phyloP scores from a whole-genome alignment of 1,140 invertebrate species.

The Heliconius congener region DNA sequence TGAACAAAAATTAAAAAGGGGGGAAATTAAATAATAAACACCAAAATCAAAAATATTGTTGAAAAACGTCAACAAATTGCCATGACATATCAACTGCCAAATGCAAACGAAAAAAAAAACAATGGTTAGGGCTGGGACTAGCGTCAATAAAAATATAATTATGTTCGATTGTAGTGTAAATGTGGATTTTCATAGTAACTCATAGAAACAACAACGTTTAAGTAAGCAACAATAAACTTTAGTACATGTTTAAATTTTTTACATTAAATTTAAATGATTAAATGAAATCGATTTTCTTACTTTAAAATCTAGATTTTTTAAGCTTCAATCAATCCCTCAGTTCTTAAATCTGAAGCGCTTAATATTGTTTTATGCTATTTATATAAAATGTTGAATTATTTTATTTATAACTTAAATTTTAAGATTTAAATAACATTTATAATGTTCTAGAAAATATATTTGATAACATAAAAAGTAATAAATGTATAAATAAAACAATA shows the following conservation, averaged over 20 bases:
- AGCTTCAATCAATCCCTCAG: not conserved
- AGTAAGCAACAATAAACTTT: too few species aligned
- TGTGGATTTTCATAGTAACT: not conserved
- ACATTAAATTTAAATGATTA: too few species aligned
- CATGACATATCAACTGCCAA: slow-evolving; percentile 28
- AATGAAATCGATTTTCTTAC: too few species aligned
- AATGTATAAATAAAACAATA: not conserved
- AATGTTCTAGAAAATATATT: not conserved
- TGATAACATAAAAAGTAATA: not conserved
- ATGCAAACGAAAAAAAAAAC: not conserved
- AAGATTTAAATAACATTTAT: not conserved
- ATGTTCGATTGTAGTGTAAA: not conserved
- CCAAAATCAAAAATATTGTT: slow-evolving; percentile 44
- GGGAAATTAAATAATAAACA: slow-evolving; percentile 54
- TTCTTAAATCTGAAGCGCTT: not conserved
- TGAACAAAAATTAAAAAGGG: slow-evolving; percentile 35
- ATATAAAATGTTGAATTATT: not conserved
- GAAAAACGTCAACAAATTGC: slow-evolving; percentile 45
- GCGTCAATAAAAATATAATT: not conserved
- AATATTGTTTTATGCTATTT: too few species aligned
- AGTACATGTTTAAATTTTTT: too few species aligned
- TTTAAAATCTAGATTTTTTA: too few species aligned
- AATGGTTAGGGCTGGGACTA: not conserved
- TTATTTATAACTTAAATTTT: not conserved
- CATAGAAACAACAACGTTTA: too few species aligned